Percentiles rank a stretch among this genome's conserved stretches.
Evolutionary conservation across 2,797 vertebrate species (phyloP).

Genomic region (Hippopotamyrus pictus): DNA sequence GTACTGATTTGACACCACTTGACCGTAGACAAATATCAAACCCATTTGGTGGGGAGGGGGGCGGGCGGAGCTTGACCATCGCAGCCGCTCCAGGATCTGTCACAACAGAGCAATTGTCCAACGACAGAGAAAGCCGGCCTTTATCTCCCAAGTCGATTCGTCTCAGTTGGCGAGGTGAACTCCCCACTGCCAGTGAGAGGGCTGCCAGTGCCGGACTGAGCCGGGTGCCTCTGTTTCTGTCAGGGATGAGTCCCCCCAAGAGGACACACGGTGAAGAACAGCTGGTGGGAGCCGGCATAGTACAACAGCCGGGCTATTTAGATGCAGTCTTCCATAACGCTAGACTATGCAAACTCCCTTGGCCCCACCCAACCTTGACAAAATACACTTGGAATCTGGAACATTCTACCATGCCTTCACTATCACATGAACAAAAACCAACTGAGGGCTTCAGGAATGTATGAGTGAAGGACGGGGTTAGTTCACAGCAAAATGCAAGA

Average conservation of each 20-base stretch:
- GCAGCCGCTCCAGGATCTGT: constrained; percentile 10
- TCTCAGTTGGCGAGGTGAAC: constrained; percentile 40
- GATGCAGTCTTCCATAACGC: background rate
- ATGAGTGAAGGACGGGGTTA: background rate
- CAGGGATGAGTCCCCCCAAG: background rate
- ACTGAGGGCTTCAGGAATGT: background rate
- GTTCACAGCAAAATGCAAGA: background rate
- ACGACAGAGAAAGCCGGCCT: constrained; percentile 33
- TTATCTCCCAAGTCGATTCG: constrained; percentile 28
- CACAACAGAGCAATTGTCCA: constrained; percentile 22
- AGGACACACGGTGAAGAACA: background rate
- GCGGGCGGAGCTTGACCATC: constrained; percentile 1
- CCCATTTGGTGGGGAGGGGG: background rate
- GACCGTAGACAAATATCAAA: background rate
- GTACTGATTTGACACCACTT: background rate
- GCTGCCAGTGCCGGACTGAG: constrained; percentile 44
- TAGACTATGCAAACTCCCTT: background rate
- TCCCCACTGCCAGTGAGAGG: constrained; percentile 47
- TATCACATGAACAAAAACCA: background rate
- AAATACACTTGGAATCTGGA: constrained; percentile 1
- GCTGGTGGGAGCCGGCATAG: background rate
- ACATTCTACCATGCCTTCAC: background rate
- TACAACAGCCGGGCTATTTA: background rate
- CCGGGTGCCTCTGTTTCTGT: constrained; percentile 32
- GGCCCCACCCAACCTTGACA: background rate